phyloP scores from a whole-genome alignment of 2,888 invertebrate genomes.

The Plusia festucae region DNA sequence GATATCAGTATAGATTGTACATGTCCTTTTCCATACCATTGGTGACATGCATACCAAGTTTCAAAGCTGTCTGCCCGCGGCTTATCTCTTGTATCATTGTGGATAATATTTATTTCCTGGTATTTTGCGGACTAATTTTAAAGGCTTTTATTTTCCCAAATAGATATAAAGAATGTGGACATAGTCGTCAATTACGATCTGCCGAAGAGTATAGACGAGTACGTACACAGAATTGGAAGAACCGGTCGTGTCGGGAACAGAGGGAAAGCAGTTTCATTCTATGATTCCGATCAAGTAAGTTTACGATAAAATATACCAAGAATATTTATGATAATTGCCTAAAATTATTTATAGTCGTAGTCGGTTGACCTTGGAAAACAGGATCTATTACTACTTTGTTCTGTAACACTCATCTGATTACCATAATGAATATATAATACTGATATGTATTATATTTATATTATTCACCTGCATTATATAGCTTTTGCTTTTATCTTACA shows the following conservation, averaged over 20 bases:
- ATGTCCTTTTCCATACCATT: too few relatives aligned
- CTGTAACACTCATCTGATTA: neutral
- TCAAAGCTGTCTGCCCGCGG: too few relatives aligned
- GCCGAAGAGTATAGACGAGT: slow-evolving; percentile 96
- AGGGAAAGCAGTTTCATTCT: slow-evolving; percentile 96
- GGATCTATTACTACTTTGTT: neutral
- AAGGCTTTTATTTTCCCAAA: slow-evolving; percentile 40
- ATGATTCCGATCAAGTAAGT: slow-evolving; percentile 88
- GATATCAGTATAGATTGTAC: too few relatives aligned
- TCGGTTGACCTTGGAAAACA: neutral
- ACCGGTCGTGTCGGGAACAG: slow-evolving; percentile 98
- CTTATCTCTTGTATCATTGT: neutral
- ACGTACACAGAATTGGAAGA: slow-evolving; percentile 98
- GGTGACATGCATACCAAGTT: too few relatives aligned
- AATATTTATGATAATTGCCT: neutral
- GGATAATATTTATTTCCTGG: too few relatives aligned
- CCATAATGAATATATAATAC: neutral
- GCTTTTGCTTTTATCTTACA: slow-evolving; percentile 43
- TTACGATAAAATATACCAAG: neutral
- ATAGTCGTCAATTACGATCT: slow-evolving; percentile 98
- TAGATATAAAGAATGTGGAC: slow-evolving; percentile 95
- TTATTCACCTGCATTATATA: neutral
- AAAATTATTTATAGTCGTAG: neutral
- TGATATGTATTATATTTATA: neutral
- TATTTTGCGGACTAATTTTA: too few relatives aligned